Conservation (phyloP, 2,113 vertebrate genomes). For the Eupsittula cactorum region DNA sequence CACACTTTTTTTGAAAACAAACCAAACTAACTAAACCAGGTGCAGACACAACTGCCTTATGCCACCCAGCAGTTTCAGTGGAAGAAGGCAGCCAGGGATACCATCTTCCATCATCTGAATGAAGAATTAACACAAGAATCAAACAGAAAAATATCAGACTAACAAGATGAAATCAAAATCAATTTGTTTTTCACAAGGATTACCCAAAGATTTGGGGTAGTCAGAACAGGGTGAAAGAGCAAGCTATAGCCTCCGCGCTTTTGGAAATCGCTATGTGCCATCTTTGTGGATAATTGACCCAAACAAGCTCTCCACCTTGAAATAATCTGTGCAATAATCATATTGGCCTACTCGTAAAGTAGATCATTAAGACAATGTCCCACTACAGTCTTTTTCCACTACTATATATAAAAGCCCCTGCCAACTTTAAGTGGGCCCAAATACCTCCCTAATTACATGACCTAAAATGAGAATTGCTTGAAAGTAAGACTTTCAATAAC, state of each 20-base stretch:
- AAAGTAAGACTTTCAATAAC: background rate
- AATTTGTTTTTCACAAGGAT: background rate
- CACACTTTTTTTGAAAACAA: background rate
- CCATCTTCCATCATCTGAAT: background rate
- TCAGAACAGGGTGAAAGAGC: background rate
- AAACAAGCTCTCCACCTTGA: fast-evolving
- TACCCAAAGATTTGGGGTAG: background rate
- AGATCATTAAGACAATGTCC: background rate
- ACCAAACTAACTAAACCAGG: too few relatives aligned
- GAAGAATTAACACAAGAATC: background rate
- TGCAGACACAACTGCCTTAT: background rate
- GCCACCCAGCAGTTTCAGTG: background rate
- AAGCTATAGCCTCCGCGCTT: background rate
- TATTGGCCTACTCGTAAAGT: background rate
- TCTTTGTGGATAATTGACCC: background rate
- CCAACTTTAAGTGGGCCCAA: background rate
- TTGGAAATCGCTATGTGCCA: background rate
- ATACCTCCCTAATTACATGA: background rate
- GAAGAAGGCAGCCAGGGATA: background rate
- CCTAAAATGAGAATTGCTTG: background rate
- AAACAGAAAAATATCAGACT: background rate
- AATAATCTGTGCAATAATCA: background rate
- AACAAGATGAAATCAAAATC: background rate
- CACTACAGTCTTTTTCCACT: background rate
- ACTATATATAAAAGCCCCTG: background rate